A percentile compares a stretch with the other conserved stretches of the same genome.
Conservation (phyloP, 2,888 invertebrate genomes). For the Hydraecia micacea region DNA sequence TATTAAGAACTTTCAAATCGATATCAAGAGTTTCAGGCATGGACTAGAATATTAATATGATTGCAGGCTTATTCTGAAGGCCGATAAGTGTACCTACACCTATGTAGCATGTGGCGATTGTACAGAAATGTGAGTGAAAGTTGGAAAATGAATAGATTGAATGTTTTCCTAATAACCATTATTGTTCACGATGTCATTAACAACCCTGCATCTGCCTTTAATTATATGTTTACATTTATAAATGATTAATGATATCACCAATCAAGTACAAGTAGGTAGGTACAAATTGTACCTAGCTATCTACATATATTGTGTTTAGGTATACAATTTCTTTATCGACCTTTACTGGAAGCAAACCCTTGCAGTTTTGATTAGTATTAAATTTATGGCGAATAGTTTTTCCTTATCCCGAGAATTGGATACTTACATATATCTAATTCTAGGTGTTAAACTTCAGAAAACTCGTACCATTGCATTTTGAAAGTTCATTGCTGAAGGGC, state of each 20-base stretch:
- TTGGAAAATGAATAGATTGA: neutral
- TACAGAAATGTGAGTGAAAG: neutral
- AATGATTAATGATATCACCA: conserved; percentile 29
- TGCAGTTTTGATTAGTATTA: neutral
- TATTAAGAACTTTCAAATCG: conserved; percentile 42
- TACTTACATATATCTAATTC: neutral
- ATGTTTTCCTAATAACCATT: neutral
- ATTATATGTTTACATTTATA: conserved; percentile 6
- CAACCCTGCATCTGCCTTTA: neutral
- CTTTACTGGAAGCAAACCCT: neutral
- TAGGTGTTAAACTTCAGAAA: neutral
- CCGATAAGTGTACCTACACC: neutral
- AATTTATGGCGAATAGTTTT: neutral
- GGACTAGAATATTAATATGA: conserved; percentile 36
- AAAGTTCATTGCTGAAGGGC: neutral
- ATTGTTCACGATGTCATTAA: conserved; percentile 8
- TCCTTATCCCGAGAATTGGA: neutral
- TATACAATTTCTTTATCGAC: neutral
- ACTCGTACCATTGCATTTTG: conserved; percentile 1
- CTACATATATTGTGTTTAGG: neutral
- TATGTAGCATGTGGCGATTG: neutral
- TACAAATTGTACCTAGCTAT: neutral
- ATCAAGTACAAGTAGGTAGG: neutral
- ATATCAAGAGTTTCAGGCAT: conserved; percentile 37
- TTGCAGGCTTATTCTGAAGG: conserved; percentile 28